Percentiles rank a stretch among this genome's conserved stretches.
Evolutionary conservation across 1,140 invertebrate genomes (phyloP).

Genomic region (Oedothorax gibbosus): DNA sequence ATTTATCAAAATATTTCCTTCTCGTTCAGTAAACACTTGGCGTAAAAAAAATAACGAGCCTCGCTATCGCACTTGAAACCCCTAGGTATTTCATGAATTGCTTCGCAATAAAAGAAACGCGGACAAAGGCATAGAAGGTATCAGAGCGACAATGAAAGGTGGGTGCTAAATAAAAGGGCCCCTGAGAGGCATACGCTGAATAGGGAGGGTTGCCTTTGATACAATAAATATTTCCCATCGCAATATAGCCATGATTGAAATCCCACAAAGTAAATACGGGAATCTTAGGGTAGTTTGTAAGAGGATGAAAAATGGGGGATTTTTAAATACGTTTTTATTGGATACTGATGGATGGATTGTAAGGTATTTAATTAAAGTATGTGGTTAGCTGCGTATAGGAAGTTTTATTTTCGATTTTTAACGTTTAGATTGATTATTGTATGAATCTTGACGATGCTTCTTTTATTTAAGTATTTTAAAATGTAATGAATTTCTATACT

Average conservation of each 20-base stretch:
- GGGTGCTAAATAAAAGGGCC: conserved; percentile 40
- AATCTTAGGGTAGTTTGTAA: too few species aligned
- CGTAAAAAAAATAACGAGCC: background rate
- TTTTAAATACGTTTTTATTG: too few species aligned
- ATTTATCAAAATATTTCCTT: conserved; percentile 3
- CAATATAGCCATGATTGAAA: background rate
- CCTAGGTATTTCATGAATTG: conserved; percentile 24
- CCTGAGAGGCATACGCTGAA: background rate
- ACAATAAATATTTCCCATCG: conserved; percentile 22
- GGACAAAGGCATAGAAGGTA: conserved; percentile 35
- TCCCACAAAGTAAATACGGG: too few species aligned
- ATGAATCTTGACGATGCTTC: too few species aligned
- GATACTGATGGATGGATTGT: too few species aligned
- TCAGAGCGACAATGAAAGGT: conserved; percentile 24
- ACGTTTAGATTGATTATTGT: too few species aligned
- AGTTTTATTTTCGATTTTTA: too few species aligned
- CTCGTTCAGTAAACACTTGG: conserved; percentile 20
- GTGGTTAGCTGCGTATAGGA: too few species aligned
- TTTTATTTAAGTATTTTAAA: too few species aligned
- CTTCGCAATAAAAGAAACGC: conserved; percentile 23
- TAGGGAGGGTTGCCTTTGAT: conserved; percentile 1
- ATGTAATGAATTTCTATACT: too few species aligned
- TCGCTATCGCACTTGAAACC: background rate
- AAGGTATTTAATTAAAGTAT: too few species aligned
- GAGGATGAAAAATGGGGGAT: too few species aligned